Percentiles rank a stretch among this genome's conserved stretches.
Conservation (phyloP, 2,888 invertebrate genomes). For the Nomada fucata region DNA sequence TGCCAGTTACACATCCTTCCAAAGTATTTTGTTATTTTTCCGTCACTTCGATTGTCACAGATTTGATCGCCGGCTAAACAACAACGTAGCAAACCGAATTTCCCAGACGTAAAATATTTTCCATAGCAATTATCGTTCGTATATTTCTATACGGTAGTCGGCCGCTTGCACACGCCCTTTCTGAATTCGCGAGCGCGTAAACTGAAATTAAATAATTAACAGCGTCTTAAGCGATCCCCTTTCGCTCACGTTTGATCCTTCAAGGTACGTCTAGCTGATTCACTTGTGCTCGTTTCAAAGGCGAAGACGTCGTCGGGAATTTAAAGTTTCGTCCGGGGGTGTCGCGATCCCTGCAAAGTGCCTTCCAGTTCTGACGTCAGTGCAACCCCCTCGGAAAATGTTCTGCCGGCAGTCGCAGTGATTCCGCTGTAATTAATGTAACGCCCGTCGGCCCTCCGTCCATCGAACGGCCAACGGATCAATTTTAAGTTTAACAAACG, state of each 20-base stretch:
- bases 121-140: neutral
- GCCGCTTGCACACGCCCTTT: neutral
- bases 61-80: no score
- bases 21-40: no score
- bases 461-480: conserved; percentile 71
- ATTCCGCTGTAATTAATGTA: conserved; percentile 64
- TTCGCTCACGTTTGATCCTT: conserved; percentile 18
- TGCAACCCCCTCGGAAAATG: conserved; percentile 36
- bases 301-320: conserved; percentile 32
- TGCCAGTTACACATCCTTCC: no score
- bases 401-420: conserved; percentile 44
- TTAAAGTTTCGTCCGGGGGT: conserved; percentile 42
- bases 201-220: conserved; percentile 22
- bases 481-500: conserved; percentile 80
- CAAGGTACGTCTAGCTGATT: neutral
- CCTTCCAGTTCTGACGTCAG: conserved; percentile 55
- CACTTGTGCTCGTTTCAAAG: conserved; percentile 17
- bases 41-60: no score
- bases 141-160: no score
- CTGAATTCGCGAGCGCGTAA: conserved; percentile 2
- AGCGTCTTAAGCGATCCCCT: neutral
- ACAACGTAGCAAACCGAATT: no score
- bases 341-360: conserved; percentile 38
- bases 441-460: conserved; percentile 9
- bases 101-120: no score